A percentile compares a stretch with the other conserved stretches of the same genome.
phyloP scores from a whole-genome alignment of 92 coral and sea anemone genomes.

The Montipora capitata region DNA sequence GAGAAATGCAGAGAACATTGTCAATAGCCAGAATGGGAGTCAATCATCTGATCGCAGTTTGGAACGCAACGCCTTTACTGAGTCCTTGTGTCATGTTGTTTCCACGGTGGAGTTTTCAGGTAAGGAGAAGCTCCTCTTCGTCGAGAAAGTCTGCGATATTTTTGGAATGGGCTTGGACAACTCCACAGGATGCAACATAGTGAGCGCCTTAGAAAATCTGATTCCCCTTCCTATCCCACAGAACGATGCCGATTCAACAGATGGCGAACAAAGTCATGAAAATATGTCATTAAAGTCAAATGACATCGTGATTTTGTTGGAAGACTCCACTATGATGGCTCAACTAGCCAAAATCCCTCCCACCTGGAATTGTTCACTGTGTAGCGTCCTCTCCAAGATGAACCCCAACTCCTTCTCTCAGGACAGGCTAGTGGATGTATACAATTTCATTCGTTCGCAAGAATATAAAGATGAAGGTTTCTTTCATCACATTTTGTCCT shows the following conservation, averaged over 20 bases:
- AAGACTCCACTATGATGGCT: neutral
- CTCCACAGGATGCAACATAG: neutral
- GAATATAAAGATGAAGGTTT: neutral
- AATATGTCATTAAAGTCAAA: neutral
- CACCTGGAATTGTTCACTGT: neutral
- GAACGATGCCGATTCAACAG: neutral
- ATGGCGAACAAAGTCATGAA: too few relatives aligned
- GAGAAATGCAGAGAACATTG: neutral
- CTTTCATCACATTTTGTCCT: neutral
- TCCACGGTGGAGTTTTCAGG: neutral
- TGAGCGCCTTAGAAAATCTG: neutral
- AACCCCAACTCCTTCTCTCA: neutral
- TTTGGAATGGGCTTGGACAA: neutral
- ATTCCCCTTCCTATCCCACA: neutral
- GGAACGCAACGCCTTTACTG: neutral
- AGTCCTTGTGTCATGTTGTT: neutral
- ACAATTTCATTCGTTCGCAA: conserved; percentile 6
- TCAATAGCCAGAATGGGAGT: neutral
- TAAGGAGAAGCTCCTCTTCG: neutral
- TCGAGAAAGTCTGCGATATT: neutral
- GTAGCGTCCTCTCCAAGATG: neutral
- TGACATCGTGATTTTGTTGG: neutral
- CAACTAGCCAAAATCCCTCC: neutral
- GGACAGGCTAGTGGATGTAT: neutral
- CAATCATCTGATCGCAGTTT: neutral